These are phyloP conservation scores for Montipora sp. DNA, from an alignment of 64 coral and sea anemone genomes.

Conservation along the genomic window DNA sequence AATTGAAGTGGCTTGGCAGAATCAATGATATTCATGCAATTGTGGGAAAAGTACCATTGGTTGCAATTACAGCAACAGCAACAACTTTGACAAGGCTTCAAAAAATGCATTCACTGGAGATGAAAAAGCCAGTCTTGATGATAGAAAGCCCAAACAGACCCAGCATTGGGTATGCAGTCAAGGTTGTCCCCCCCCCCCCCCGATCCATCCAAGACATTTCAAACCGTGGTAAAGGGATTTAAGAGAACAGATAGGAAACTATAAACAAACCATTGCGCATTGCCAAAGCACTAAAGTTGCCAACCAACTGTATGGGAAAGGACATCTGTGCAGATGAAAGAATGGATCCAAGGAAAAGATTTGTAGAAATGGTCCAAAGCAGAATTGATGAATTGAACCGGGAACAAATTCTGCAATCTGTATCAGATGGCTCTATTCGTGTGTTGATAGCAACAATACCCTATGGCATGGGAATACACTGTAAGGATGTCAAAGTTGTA, in stretches of 20 bases:
- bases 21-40: constrained; percentile 57
- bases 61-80: constrained; percentile 57
- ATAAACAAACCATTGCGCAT: too few relatives aligned
- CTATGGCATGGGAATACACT: constrained; percentile 64
- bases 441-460: constrained; percentile 59
- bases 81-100: constrained; percentile 35
- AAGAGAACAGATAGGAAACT: too few relatives aligned
- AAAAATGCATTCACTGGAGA: constrained; percentile 41
- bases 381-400: constrained; percentile 58
- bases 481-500: constrained; percentile 18
- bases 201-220: too few relatives aligned
- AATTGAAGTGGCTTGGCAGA: constrained; percentile 41
- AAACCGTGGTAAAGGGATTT: too few relatives aligned
- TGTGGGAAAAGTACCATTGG: constrained; percentile 9
- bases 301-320: constrained; percentile 3
- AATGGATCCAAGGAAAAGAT: too few relatives aligned
- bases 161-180: too few relatives aligned
- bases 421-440: neutral
- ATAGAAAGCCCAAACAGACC: constrained; percentile 6
- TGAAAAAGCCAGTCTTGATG: constrained; percentile 6
- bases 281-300: neutral
- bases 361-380: constrained; percentile 37
- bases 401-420: constrained; percentile 32
- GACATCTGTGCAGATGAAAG: constrained; percentile 20
- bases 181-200: too few relatives aligned